Conservation (phyloP, 2,113 vertebrate genomes). For the Entomyzon cyanotis region DNA sequence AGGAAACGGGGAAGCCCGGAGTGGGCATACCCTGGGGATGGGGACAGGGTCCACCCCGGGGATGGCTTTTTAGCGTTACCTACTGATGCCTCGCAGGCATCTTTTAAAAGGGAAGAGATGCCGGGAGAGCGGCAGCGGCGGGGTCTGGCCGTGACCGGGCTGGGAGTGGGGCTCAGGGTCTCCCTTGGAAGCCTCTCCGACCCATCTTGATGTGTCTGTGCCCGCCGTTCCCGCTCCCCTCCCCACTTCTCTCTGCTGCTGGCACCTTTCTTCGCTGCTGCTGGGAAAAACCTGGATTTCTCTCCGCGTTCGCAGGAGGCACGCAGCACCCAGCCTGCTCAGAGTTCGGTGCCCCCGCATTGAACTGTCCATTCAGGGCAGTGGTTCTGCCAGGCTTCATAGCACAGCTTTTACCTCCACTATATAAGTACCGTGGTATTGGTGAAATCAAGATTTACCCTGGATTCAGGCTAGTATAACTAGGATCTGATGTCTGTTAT, state of each 20-base stretch:
- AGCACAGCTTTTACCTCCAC: not conserved
- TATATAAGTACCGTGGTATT: rapidly evolving
- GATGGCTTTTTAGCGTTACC: not conserved
- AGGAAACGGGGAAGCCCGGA: not conserved
- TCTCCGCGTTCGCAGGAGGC: rapidly evolving
- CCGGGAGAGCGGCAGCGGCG: not conserved
- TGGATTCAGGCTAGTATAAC: not conserved
- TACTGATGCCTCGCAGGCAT: not conserved
- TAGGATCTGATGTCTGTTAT: not conserved
- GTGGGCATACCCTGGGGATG: no score
- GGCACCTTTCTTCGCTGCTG: not conserved
- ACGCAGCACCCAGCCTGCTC: rapidly evolving
- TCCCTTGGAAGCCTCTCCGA: not conserved
- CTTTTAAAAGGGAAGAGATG: not conserved
- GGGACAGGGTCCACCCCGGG: rapidly evolving
- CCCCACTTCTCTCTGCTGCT: not conserved
- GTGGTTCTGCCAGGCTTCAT: rapidly evolving
- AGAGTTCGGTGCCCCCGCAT: rapidly evolving
- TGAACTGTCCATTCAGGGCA: not conserved
- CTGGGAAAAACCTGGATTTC: not conserved
- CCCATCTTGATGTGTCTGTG: not conserved
- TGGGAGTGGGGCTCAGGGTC: not conserved
- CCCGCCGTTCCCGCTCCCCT: not conserved
- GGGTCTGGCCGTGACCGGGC: not conserved
- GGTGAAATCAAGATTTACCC: not conserved